Evolutionary conservation across 2,888 invertebrate species (phyloP).

Genomic region (Yponomeuta cagnagella): DNA sequence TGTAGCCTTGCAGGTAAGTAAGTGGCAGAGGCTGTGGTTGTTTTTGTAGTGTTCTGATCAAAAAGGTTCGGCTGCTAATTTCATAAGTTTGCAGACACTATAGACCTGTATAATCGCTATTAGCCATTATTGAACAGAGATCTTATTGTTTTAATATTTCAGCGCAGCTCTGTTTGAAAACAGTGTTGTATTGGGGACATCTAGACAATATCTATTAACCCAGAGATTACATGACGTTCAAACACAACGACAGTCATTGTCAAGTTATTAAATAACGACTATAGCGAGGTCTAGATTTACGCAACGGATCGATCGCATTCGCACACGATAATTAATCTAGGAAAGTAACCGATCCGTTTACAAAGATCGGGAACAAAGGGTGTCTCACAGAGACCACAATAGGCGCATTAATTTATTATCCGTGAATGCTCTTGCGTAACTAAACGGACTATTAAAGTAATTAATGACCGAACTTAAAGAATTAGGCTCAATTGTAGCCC

Average conservation of each 20-base stretch:
- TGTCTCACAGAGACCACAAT: constrained; percentile 60
- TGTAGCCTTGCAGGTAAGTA: too few species aligned
- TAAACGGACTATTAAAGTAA: constrained; percentile 64
- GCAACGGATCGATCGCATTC: constrained; percentile 30
- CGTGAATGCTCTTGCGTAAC: constrained; percentile 57
- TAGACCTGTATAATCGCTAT: too few species aligned
- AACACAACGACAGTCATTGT: constrained; percentile 1
- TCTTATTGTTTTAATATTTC: too few species aligned
- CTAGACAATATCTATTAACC: neutral
- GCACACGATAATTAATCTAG: constrained; percentile 41
- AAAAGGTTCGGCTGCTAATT: too few species aligned
- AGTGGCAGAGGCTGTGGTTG: too few species aligned
- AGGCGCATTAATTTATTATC: constrained; percentile 59
- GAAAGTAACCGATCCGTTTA: constrained; percentile 42
- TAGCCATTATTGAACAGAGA: too few species aligned
- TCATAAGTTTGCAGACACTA: too few species aligned
- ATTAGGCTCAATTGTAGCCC: constrained; percentile 28
- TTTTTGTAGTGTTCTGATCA: too few species aligned
- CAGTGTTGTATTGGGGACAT: too few species aligned
- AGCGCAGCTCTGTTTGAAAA: too few species aligned
- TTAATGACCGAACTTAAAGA: constrained; percentile 62
- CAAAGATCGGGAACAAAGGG: constrained; percentile 53
- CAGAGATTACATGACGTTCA: neutral
- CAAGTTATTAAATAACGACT: neutral
- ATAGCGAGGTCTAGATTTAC: constrained; percentile 20